Evolutionary conservation across 2,888 invertebrate species (phyloP).

Genomic region (Magallana nippona): DNA sequence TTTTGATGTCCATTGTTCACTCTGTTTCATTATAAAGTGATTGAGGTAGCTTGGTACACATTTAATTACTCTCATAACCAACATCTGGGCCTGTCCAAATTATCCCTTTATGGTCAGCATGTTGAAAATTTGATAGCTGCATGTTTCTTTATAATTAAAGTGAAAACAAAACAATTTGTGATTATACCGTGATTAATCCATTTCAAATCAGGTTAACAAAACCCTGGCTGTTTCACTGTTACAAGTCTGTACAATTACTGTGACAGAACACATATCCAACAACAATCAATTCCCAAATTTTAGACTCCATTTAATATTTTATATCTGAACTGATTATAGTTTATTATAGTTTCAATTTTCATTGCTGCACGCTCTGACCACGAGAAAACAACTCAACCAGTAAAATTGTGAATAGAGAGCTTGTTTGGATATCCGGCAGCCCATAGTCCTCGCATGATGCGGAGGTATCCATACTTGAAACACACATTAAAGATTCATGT

Average conservation of each 20-base stretch:
- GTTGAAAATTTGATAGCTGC: conserved; percentile 23
- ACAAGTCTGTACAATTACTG: conserved; percentile 14
- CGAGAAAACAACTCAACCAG: conserved; percentile 26
- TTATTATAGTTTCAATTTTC: conserved; percentile 34
- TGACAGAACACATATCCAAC: neutral
- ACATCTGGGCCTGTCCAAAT: neutral
- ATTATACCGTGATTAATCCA: neutral
- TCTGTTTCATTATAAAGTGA: neutral
- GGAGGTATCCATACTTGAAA: neutral
- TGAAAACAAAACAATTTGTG: neutral
- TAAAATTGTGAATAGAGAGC: neutral
- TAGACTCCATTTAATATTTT: neutral
- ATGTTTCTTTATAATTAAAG: neutral
- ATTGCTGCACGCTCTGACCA: conserved; percentile 39
- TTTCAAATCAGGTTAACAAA: neutral
- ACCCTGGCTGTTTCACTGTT: neutral
- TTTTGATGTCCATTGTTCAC: neutral
- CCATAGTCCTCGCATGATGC: neutral
- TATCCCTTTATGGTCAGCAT: conserved; percentile 3
- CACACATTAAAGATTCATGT: too few relatives aligned
- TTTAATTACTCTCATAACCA: neutral
- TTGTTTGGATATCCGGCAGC: neutral
- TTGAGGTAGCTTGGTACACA: neutral
- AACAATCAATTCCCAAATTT: conserved; percentile 19
- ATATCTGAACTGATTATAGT: conserved; percentile 7